Percentiles rank a stretch among this genome's conserved stretches.
phyloP scores from a whole-genome alignment of 1,140 invertebrate species.

The Melipona quadrifasciata region DNA sequence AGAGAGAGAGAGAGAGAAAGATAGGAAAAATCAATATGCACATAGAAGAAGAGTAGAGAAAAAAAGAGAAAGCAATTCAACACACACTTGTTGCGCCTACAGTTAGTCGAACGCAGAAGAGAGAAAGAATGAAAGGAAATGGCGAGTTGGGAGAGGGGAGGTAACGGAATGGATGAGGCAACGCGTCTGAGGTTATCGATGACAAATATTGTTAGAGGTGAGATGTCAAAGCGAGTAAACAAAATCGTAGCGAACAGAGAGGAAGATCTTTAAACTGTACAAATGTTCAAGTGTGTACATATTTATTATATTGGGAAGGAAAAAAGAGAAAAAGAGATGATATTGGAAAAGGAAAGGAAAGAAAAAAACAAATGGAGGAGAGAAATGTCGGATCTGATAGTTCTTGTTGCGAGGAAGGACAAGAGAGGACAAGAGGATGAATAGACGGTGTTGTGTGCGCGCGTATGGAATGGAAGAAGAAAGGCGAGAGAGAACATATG shows the following conservation, averaged over 20 bases:
- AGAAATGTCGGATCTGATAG: neutral
- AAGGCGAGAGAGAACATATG: neutral
- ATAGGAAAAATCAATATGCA: neutral
- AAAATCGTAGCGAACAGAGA: neutral
- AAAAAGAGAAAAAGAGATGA: neutral
- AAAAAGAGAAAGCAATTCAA: neutral
- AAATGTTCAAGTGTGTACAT: slow-evolving; percentile 50
- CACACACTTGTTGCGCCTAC: slow-evolving; percentile 22
- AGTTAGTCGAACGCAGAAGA: neutral
- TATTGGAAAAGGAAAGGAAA: neutral
- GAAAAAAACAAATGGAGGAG: neutral
- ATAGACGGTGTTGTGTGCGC: neutral
- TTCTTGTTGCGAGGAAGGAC: neutral
- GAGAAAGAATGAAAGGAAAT: neutral
- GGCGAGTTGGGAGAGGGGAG: neutral
- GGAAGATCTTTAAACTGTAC: slow-evolving; percentile 37
- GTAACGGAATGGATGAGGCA: neutral
- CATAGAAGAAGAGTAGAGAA: neutral
- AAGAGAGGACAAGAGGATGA: neutral
- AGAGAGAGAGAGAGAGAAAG: no score
- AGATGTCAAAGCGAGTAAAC: neutral
- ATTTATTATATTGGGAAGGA: slow-evolving; percentile 38
- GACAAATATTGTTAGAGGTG: neutral
- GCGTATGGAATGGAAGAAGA: slow-evolving; percentile 9
- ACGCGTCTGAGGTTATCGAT: neutral